Base-by-base conservation (phyloP, 2,797 vertebrate genomes). In the Phataginus tetradactyla region DNA sequence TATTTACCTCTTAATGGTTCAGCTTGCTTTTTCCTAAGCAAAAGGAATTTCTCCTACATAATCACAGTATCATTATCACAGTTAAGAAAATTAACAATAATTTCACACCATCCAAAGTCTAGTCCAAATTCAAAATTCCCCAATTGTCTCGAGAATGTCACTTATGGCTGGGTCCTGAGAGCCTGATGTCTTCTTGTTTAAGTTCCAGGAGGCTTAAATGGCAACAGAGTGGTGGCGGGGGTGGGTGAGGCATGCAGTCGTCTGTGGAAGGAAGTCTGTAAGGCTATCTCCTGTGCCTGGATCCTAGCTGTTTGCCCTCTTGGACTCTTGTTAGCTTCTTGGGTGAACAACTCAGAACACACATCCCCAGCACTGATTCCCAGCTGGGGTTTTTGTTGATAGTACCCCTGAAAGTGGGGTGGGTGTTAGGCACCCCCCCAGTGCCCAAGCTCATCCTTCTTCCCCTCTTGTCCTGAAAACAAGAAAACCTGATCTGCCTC, bases 71-170 rank as follows among this genome's bases (percentile, higher is more conserved):
- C 27, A 39, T 91, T 77, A 86, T 72, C 72, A 88, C 64, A 74
- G 32, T 86, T 91, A 81, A 94, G 78, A 86, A 86, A 74, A 92
- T 94, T 88, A 80, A 75, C 53, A 88, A 29, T 85, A 69, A 88
- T 95, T 90, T 96, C 72, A 80, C 75, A 77, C 59, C 39, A 74
- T 86, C 55, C 89, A 93, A 93, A 95, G 59, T 91, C 27, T 85
- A 81, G 29, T 86, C 51, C 55, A 29, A 89, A 71, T 57, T 95
- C 39, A 69, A 51, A 84, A 32, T 55, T 72, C 34, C 25, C 29
- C 7, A 64, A 0, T 93, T 90, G 42, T 68, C 34, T 42, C 37
- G 53, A 45, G 14, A 87, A 78, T n/a, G 42, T 42, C 63, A 94
- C 79, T 72, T 39, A 39, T 5, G 32, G 23, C 29, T 89, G 72